phyloP scores from a whole-genome alignment of 2,797 vertebrate species.

The Protosalanx chinensis region DNA sequence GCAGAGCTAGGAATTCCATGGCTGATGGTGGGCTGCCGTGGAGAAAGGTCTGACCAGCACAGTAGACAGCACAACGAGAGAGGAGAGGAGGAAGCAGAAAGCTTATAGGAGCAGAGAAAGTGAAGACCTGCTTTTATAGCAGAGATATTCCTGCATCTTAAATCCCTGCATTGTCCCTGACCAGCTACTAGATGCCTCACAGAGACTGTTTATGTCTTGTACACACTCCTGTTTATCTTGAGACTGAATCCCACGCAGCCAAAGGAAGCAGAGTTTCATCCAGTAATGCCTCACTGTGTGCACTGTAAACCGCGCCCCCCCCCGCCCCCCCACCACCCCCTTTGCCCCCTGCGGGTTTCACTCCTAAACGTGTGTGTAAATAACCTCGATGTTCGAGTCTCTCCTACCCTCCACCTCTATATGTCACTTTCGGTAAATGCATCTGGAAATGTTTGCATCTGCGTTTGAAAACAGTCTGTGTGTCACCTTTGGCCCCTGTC shows the following conservation, averaged over 20 bases:
- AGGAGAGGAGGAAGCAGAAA: neutral
- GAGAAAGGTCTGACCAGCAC: neutral
- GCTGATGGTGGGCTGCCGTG: neutral
- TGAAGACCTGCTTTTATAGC: neutral
- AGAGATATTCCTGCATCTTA: neutral
- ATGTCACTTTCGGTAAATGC: neutral
- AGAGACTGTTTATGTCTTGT: too few relatives aligned
- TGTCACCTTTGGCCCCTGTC: slow-evolving; percentile 3
- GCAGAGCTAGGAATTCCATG: neutral
- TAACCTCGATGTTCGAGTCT: too few relatives aligned
- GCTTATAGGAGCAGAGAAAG: neutral
- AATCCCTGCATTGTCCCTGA: neutral
- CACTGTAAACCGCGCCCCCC: too few relatives aligned
- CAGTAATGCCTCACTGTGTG: too few relatives aligned
- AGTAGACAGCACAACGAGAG: neutral
- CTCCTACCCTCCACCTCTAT: neutral
- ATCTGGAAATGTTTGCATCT: neutral
- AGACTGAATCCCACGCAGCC: too few relatives aligned
- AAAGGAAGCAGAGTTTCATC: too few relatives aligned
- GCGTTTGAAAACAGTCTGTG: slow-evolving; percentile 1
- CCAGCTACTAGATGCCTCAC: too few relatives aligned
- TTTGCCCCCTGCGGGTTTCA: too few relatives aligned
- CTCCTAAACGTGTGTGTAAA: too few relatives aligned
- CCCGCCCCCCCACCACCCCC: too few relatives aligned
- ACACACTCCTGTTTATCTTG: too few relatives aligned